Evolutionary conservation across 2,888 invertebrate species (phyloP).

Genomic region (Gymnoscelis rufifasciata): DNA sequence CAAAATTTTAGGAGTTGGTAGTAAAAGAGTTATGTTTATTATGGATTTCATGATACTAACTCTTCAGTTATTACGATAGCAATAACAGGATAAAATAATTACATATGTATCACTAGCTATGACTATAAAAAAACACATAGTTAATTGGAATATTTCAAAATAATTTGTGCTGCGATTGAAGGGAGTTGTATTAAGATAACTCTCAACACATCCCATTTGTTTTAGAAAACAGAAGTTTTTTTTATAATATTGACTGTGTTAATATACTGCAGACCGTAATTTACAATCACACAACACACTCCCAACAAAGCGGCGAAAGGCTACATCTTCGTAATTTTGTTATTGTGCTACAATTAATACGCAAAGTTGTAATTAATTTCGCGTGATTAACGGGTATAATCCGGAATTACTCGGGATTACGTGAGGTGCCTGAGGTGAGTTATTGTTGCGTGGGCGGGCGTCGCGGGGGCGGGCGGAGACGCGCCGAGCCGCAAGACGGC

Average conservation of each 20-base stretch:
- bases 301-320: constrained; percentile 14
- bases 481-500: constrained; percentile 58
- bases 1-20: not conserved
- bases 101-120: too few species aligned
- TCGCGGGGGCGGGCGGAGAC: constrained; percentile 29
- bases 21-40: not conserved
- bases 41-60: not conserved
- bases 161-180: too few species aligned
- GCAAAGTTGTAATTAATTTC: constrained; percentile 78
- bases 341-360: constrained; percentile 77
- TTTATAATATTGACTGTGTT: too few species aligned
- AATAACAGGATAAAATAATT: too few species aligned
- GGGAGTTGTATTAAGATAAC: too few species aligned
- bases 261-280: too few species aligned
- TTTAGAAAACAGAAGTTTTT: too few species aligned
- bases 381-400: constrained; percentile 77
- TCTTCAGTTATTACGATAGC: not conserved
- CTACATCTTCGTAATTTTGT: constrained; percentile 59
- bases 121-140: too few species aligned
- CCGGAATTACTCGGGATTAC: constrained; percentile 76
- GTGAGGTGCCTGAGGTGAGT: constrained; percentile 69
- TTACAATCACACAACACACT: not conserved
- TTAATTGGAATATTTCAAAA: too few species aligned
- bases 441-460: constrained; percentile 62
- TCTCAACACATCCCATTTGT: too few species aligned